Base-by-base conservation (phyloP, 2,888 invertebrate species). In the Anaspis maculata region DNA sequence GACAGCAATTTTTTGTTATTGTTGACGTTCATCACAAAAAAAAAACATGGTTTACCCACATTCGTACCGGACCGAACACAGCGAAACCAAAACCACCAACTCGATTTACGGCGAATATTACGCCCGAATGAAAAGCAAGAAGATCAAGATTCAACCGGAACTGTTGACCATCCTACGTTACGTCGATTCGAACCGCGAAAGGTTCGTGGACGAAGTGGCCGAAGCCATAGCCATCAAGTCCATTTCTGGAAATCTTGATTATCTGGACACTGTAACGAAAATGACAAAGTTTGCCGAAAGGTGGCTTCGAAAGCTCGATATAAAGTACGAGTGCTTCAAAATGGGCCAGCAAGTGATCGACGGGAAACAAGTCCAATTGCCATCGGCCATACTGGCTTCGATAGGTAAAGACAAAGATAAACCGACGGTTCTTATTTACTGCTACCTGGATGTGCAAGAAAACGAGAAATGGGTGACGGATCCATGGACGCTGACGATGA, bases 361-460 rank as follows among this genome's bases (percentile, higher is more conserved):
- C 13, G 62, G 59, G 6, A 51, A 63, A 25, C 56, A 51, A 38
- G 48, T 59, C 3, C 53, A 57, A 35, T 49, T 65, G 27, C 68
- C 69, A 2, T 52, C 59, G 3, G 51, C 67, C 22, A 57, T 69
- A 32, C 42, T 68, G 19, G 69, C 58, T 1, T 56, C 54, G 24
- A 45, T 61, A 13, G 64, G 60, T 10, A 51, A 45, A 3, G 52
- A 58, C 44, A 37, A 51, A 1, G 45, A 44, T 3, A 67, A 67
- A 37, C 63, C 60, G 49, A 68, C 67, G 4, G 62, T 64, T 52
- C 51, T 44, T 31, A 56, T 62, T 6, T 69, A 68, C 41, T 53
- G 59, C 15, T 59, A 67, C 36, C 44, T 68, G 30, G 70, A 70
- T 45, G 67, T 70, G 6, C 44, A 57, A 21, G 30, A 27, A 24